Evolutionary conservation across 1,140 invertebrate species (phyloP).

Genomic region (Thrips palmi): DNA sequence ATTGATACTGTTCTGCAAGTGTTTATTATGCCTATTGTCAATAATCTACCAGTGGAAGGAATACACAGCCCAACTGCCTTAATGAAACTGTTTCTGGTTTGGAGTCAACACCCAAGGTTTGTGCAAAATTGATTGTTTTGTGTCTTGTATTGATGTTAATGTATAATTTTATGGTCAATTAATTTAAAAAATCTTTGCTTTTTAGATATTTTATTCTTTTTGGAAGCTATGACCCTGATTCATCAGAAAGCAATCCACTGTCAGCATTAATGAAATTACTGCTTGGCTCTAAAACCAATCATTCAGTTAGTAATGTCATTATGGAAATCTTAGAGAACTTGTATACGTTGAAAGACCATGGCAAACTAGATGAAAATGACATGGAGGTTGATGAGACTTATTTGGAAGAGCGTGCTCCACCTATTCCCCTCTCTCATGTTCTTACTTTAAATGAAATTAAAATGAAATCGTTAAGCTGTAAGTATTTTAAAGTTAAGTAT

Average conservation of each 20-base stretch:
- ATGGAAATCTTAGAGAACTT: constrained; percentile 64
- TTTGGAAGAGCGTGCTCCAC: constrained; percentile 11
- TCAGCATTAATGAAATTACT: constrained; percentile 49
- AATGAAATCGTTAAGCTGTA: too few species aligned
- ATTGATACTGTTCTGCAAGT: constrained; percentile 57
- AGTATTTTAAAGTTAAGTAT: too few species aligned
- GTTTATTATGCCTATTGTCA: constrained; percentile 62
- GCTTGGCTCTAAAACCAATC: constrained; percentile 38
- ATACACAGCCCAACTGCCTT: constrained; percentile 66
- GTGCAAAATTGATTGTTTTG: not conserved
- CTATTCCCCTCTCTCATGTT: not conserved
- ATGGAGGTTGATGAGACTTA: constrained; percentile 15
- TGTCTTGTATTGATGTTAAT: not conserved
- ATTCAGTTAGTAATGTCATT: constrained; percentile 45
- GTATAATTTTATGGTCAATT: constrained; percentile 1
- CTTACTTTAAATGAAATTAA: not conserved
- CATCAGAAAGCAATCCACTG: constrained; percentile 37
- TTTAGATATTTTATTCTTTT: constrained; percentile 50
- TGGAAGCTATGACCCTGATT: constrained; percentile 30
- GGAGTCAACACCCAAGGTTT: constrained; percentile 50
- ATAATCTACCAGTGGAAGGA: constrained; percentile 58
- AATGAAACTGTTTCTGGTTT: constrained; percentile 54
- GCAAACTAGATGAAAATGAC: constrained; percentile 13
- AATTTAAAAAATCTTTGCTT: constrained; percentile 8
- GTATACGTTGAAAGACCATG: constrained; percentile 35